Evolutionary conservation across 2,113 vertebrate genomes (phyloP), one percentile per base, ranked within the genome.

Genomic region (Perca fluviatilis): DNA sequence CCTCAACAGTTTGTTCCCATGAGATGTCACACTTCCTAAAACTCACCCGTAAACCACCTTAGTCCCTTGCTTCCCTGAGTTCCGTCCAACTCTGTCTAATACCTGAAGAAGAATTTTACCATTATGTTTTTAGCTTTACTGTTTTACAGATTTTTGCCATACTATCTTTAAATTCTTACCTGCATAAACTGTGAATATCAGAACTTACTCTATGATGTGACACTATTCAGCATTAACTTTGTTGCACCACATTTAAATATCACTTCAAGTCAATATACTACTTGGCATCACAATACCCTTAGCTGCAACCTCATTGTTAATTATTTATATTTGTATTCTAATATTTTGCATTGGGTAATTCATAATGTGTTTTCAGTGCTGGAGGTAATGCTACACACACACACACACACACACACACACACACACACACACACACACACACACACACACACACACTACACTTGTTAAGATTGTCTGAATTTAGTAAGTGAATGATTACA

Each of bases 11-110:
- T 86, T 84, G 77, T 65, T 90, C 90, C 83, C 88, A 76, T 56
- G 75, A 88, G 87, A 90, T 89, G 84, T 90, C 88, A 90, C 88
- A 87, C 87, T 84, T 86, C 62, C 72, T 85, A 62, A 89, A 79
- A 86, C 64, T 89, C 88, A 87, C 74, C 71, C 46, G 33, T 67
- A 84, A 84, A 84, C 57, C 79, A 30, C 46, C 11, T 25, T 70
- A 74, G 69, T 76, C 73, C 49, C 57, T 49, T 23, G 2, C 79
- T 91, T 73, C 67, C 47, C 16, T 30, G 51, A 63, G 51, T 47
- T 30, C 57, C 23, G 62, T 78, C 56, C 30, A n/a, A 40, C 60
- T 67, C 73, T 54, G 57, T 77, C 54, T 78, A 18, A 21, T 15
- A 21, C 19, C 13, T 67, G 58, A 66, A 76, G 33, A 46, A 67